These are phyloP conservation scores for Cecidostiba fungosa DNA, from an alignment of 2,888 invertebrate genomes.

Conservation along the genomic window DNA sequence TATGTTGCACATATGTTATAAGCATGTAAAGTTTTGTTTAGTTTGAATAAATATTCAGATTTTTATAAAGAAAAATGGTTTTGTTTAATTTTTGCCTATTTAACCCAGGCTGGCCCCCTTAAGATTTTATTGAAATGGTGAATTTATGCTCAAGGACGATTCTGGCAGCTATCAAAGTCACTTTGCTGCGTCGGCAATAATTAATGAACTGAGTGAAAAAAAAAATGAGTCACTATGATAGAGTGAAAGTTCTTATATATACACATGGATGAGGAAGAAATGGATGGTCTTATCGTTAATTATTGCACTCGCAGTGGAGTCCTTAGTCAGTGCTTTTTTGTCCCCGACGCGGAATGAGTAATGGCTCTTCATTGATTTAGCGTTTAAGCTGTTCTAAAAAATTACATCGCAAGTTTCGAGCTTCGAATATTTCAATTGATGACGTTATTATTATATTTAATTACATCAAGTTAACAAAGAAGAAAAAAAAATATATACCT, in stretches of 20 bases:
- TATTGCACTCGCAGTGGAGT: no score
- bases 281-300: not conserved
- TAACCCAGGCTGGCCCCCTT: no score
- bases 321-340: not conserved
- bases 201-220: not conserved
- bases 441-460: no score
- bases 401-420: no score
- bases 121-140: not conserved
- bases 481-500: conserved; percentile 62
- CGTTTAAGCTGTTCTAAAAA: not conserved
- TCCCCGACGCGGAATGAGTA: not conserved
- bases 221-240: not conserved
- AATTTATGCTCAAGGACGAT: not conserved
- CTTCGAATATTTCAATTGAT: no score
- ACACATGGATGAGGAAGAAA: not conserved
- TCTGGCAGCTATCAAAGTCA: not conserved
- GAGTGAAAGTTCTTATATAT: not conserved
- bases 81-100: no score
- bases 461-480: no score
- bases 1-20: no score
- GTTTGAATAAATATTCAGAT: no score
- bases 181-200: not conserved
- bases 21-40: no score
- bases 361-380: not conserved
- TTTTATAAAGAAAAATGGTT: no score